Conservation (phyloP, 2,888 invertebrate genomes). For the Portevinia maculata region DNA sequence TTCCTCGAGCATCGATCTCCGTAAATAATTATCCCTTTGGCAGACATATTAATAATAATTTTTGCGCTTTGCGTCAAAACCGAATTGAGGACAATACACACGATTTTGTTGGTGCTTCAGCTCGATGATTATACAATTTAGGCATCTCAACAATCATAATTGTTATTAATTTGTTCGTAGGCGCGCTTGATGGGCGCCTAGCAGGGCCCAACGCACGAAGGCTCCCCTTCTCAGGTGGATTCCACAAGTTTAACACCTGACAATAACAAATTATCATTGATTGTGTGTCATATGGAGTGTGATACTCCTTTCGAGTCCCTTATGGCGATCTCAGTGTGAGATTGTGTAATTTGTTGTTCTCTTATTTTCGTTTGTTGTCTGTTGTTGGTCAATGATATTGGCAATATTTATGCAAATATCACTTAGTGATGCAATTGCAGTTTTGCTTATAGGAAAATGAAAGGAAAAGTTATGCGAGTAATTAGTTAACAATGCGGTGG, state of each 20-base stretch:
- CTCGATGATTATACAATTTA: slow-evolving; percentile 73
- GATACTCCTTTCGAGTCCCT: slow-evolving; percentile 62
- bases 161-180: slow-evolving; percentile 69
- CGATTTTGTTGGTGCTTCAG: slow-evolving; percentile 5
- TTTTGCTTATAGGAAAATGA: slow-evolving; percentile 56
- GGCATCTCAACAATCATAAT: slow-evolving; percentile 73
- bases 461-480: slow-evolving; percentile 69
- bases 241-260: slow-evolving; percentile 69
- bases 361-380: slow-evolving; percentile 29
- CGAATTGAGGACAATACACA: slow-evolving; percentile 48
- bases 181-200: slow-evolving; percentile 37
- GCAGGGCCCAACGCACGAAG: not conserved
- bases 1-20: slow-evolving; percentile 3
- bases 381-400: slow-evolving; percentile 35
- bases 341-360: slow-evolving; percentile 21
- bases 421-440: slow-evolving; percentile 70
- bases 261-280: slow-evolving; percentile 74
- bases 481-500: slow-evolving; percentile 62
- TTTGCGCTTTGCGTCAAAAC: slow-evolving; percentile 52
- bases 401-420: slow-evolving; percentile 62
- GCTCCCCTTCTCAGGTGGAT: slow-evolving; percentile 67
- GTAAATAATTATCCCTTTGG: slow-evolving; percentile 65
- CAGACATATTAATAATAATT: slow-evolving; percentile 73
- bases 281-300: slow-evolving; percentile 69
- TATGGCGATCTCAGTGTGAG: slow-evolving; percentile 32